Evolutionary conservation across 2,797 vertebrate genomes (phyloP).

Genomic region (Tokudaia muenninki): DNA sequence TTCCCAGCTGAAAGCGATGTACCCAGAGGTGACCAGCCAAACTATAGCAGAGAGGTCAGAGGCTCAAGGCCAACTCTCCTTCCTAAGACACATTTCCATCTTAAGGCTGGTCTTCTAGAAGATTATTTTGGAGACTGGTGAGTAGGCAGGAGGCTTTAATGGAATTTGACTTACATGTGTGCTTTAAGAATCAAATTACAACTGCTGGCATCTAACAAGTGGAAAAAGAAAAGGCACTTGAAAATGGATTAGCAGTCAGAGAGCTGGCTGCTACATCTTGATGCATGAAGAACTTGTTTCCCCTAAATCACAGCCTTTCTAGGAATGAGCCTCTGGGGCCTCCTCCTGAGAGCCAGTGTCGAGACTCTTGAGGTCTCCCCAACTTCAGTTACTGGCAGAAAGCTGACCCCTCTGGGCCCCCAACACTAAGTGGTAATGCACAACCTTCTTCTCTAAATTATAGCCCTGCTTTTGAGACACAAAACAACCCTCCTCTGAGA

Average conservation of each 20-base stretch:
- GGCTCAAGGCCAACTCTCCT: neutral
- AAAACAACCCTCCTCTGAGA: neutral
- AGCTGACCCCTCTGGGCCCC: neutral
- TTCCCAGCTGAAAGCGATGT: neutral
- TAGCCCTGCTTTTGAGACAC: neutral
- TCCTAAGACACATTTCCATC: neutral
- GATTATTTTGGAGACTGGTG: neutral
- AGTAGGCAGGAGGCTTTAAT: constrained; percentile 57
- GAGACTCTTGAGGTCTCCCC: neutral
- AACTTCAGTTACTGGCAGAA: neutral
- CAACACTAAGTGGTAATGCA: neutral
- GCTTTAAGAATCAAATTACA: constrained; percentile 76
- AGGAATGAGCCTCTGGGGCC: neutral
- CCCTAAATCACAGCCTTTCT: neutral
- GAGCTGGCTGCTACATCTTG: neutral
- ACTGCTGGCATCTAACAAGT: constrained; percentile 50
- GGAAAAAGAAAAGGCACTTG: constrained; percentile 5
- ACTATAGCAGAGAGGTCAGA: neutral
- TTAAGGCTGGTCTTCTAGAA: neutral
- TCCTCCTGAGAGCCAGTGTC: neutral
- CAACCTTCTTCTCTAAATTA: neutral
- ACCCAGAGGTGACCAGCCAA: neutral
- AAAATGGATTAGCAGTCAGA: constrained; percentile 45
- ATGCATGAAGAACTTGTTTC: neutral
- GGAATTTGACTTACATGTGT: constrained; percentile 71